Base-by-base conservation (phyloP, 2,113 vertebrate genomes). In the Chitala chitala region DNA sequence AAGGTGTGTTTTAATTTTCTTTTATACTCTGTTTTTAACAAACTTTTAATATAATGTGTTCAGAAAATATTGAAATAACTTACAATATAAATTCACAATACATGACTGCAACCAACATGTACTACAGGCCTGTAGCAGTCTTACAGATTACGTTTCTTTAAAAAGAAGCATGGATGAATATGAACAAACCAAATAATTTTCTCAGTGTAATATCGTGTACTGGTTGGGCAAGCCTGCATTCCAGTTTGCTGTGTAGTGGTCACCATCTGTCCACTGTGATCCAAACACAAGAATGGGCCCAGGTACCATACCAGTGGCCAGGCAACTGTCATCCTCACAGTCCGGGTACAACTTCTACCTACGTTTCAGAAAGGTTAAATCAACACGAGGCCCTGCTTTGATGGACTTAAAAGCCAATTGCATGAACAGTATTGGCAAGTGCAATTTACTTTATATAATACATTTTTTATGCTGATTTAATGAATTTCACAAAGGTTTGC, bases 401-500 rank as follows among this genome's bases (percentile, higher is more conserved):
- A n/a, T n/a, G n/a, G n/a, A n/a, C 92, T 92, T 92, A 92, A 92
- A 93, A 91, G 92, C 90, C 90, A 90, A 91, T 91, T 91, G 89
- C 88, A 91, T 91, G 90, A 90, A 92, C 46, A 92, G 90, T 88
- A 90, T 87, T 82, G 82, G 84, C 86, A 90, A 93, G 94, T 90
- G 91, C 90, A 92, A 92, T 94, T 94, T 91, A 92, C 90, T 93
- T n/a, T 94, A 92, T 94, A 95, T 97, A 95, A 96, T 98, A 94
- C 94, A 95, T 96, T 96, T 96, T 95, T 94, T 94, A 94, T 96
- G 93, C 95, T 94, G 94, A 93, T 95, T 97, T 98, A 98, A 98
- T 97, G 93, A 98, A 97, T 94, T 95, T 94, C 93, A 93, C 94
- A 94, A 96, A 96, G 93, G 91, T 94, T 94, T 93, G 91, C 91